phyloP scores from a whole-genome alignment of 2,888 invertebrate species.

The Gonocerus acuteangulatus region DNA sequence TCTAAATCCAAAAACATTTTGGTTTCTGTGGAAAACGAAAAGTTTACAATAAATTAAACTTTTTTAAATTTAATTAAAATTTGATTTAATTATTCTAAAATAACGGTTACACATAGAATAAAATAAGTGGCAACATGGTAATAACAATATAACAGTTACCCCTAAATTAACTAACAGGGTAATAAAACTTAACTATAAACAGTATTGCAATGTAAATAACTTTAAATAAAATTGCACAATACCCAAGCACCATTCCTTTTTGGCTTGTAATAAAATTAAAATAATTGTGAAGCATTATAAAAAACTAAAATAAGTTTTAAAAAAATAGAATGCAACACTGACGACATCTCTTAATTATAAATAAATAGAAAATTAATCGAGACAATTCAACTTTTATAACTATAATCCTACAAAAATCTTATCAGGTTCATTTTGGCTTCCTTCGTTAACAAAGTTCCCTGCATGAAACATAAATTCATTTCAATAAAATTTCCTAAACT shows the following conservation, averaged over 20 bases:
- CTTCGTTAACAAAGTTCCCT: background rate
- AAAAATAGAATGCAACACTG: background rate
- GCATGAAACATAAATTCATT: background rate
- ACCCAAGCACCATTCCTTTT: constrained; percentile 17
- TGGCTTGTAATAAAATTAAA: background rate
- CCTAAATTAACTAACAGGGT: constrained; percentile 7
- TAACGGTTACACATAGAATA: constrained; percentile 17
- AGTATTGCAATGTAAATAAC: background rate
- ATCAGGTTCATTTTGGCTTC: too few relatives aligned
- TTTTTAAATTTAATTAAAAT: background rate
- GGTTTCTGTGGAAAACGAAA: background rate
- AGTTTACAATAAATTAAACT: background rate
- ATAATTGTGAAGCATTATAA: too few relatives aligned
- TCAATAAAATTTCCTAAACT: constrained; percentile 15
- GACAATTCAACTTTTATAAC: background rate
- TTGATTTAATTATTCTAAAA: background rate
- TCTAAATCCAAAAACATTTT: background rate
- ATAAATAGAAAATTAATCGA: constrained; percentile 3
- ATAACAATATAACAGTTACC: constrained; percentile 18
- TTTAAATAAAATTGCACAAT: constrained; percentile 21
- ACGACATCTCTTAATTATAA: background rate
- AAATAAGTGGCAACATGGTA: constrained; percentile 17
- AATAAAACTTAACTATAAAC: constrained; percentile 24
- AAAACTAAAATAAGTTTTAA: background rate
- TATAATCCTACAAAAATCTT: background rate